Evolutionary conservation across 2,888 invertebrate genomes (phyloP).

Genomic region (Cantharis lateralis): DNA sequence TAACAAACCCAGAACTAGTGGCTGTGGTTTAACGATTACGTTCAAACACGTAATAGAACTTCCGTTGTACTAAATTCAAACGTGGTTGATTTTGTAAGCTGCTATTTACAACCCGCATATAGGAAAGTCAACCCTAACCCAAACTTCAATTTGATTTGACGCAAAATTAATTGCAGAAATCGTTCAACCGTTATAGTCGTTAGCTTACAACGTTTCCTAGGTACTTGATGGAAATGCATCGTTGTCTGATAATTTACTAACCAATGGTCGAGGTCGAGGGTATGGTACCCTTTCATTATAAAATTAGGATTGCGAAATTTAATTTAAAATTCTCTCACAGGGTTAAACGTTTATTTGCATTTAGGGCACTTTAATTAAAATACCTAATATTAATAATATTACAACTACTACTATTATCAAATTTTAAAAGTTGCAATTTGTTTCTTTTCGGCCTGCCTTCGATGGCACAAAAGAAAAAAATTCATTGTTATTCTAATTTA

Average conservation of each 20-base stretch:
- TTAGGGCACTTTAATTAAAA: neutral
- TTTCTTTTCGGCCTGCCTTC: too few species aligned
- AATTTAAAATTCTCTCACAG: neutral
- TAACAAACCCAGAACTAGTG: slow-evolving; percentile 4
- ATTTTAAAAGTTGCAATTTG: neutral
- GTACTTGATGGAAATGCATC: slow-evolving; percentile 11
- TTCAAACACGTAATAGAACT: slow-evolving; percentile 14
- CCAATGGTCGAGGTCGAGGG: slow-evolving; percentile 5
- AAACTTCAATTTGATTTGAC: slow-evolving; percentile 28
- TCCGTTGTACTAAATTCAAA: slow-evolving; percentile 13
- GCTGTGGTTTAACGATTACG: slow-evolving; percentile 13
- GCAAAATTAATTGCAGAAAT: slow-evolving; percentile 29
- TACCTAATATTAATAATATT: neutral
- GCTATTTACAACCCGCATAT: slow-evolving; percentile 11
- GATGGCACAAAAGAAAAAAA: too few species aligned
- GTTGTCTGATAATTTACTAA: slow-evolving; percentile 17
- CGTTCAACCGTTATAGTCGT: slow-evolving; percentile 17
- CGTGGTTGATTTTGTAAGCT: slow-evolving; percentile 14
- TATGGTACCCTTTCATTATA: neutral
- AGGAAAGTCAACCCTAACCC: slow-evolving; percentile 18
- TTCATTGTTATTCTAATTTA: too few species aligned
- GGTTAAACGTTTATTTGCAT: neutral
- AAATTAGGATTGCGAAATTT: slow-evolving; percentile 3
- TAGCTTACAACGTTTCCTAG: slow-evolving; percentile 4
- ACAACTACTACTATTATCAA: neutral